Conservation (phyloP, 1,140 invertebrate genomes). For the Drosophila nigrodunni region DNA sequence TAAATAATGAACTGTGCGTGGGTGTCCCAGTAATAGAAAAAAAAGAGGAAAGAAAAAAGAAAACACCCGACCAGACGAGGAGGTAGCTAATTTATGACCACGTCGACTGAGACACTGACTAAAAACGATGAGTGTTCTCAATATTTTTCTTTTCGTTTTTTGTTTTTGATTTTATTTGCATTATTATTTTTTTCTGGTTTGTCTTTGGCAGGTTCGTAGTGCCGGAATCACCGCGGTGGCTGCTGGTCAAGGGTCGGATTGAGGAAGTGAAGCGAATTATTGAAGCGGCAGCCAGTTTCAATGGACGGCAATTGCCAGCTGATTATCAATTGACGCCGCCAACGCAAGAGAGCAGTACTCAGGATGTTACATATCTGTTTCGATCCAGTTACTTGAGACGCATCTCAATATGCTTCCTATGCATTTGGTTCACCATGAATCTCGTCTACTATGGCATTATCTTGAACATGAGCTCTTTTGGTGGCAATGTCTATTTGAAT, state of each 20-base stretch:
- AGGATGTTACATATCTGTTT: slow-evolving; percentile 87
- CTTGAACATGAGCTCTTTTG: slow-evolving; percentile 89
- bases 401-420: slow-evolving; percentile 88
- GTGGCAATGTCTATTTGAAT: slow-evolving; percentile 89
- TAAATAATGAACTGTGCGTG: slow-evolving; percentile 59
- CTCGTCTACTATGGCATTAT: slow-evolving; percentile 90
- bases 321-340: slow-evolving; percentile 87
- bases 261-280: slow-evolving; percentile 89
- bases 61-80: slow-evolving; percentile 40
- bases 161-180: too few species aligned
- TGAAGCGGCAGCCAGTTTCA: slow-evolving; percentile 88
- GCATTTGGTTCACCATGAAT: slow-evolving; percentile 90
- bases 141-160: too few species aligned
- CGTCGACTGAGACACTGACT: neutral
- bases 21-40: slow-evolving; percentile 41
- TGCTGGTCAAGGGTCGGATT: slow-evolving; percentile 90
- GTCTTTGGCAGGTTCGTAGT: slow-evolving; percentile 87
- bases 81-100: slow-evolving; percentile 42
- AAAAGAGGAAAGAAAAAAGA: slow-evolving; percentile 18
- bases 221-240: slow-evolving; percentile 94
- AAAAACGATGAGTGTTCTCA: neutral
- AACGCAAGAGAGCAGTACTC: slow-evolving; percentile 84
- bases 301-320: slow-evolving; percentile 86
- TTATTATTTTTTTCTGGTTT: too few species aligned
- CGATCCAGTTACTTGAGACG: slow-evolving; percentile 87